Evolutionary conservation across 1,140 invertebrate species (phyloP), one percentile per base, ranked within the genome.

Genomic region (Tetramorium alpestre): DNA sequence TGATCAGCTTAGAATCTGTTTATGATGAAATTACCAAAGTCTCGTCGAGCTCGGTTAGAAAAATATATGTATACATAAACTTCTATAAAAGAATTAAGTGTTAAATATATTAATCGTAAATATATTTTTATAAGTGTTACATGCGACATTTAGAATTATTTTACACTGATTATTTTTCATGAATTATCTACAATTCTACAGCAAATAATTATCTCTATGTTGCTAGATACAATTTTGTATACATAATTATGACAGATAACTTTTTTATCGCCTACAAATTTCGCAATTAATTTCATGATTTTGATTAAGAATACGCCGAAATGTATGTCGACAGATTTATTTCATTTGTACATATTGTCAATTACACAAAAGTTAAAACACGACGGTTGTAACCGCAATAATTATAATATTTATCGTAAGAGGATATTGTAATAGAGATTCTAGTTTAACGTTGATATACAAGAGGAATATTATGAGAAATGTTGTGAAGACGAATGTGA

Each of bases 321-420:
- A 72, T 33, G 58, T 49, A 73, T 0, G 4, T 72, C 6, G 6
- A 87, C 0, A 44, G 38, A 16, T 33, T 67, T 56, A 67, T 51
- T 80, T 87, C 11, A 81, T 51, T 87, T 87, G 47, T 51, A 56
- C 6, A 77, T 22, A 70, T 76, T 82, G 84, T 88, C 87, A 88
- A 88, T 88, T 87, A 88, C 44, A 76, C 41, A 25, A 47, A 60
- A 73, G 10, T 60, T 73, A 73, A 84, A 6, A 56, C 28, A 51
- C 18, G 3, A 33, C 6, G 38, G 11, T 84, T 75, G 44, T 62
- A 65, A 62, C 10, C 28, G 16, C 49, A 56, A 22, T 44, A 33
- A 73, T 44, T 58, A 51, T 62, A 69, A 87, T n/a, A 54, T 41
- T 33, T 44, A 44, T 81, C 18, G 4, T 82, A n/a, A 72, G 49